phyloP scores from a whole-genome alignment of 2,888 invertebrate species.

The Leucania comma region DNA sequence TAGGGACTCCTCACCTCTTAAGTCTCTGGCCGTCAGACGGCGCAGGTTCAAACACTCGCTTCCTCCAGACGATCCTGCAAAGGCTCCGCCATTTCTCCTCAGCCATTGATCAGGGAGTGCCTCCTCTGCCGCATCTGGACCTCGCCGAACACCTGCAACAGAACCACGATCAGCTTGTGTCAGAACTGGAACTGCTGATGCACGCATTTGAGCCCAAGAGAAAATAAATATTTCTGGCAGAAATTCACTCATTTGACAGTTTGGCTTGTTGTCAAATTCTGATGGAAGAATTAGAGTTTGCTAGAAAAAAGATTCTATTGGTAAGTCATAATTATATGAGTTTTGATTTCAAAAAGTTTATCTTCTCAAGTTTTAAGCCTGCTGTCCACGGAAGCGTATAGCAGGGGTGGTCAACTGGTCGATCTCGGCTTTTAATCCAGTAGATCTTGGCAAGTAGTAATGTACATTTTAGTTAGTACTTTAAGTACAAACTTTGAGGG shows the following conservation, averaged over 20 bases:
- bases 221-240: neutral
- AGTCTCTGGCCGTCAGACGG: slow-evolving; percentile 73
- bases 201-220: slow-evolving; percentile 21
- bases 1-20: slow-evolving; percentile 69
- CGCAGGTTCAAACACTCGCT: slow-evolving; percentile 71
- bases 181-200: slow-evolving; percentile 18
- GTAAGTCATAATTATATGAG: too few relatives aligned
- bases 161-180: slow-evolving; percentile 9
- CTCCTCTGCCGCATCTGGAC: slow-evolving; percentile 70
- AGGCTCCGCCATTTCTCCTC: slow-evolving; percentile 75
- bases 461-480: too few relatives aligned
- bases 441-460: too few relatives aligned
- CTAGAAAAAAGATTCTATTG: neutral
- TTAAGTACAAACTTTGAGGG: too few relatives aligned
- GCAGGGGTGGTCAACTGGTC: too few relatives aligned
- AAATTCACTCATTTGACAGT: slow-evolving; percentile 14
- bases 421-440: too few relatives aligned
- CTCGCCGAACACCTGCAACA: slow-evolving; percentile 56
- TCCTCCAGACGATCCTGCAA: slow-evolving; percentile 72
- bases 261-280: slow-evolving; percentile 19
- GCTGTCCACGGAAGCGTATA: too few relatives aligned
- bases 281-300: slow-evolving; percentile 4
- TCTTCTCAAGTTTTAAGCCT: neutral
- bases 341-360: neutral
- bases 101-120: slow-evolving; percentile 79